Evolutionary conservation across 2,113 vertebrate species (phyloP), one percentile per base, ranked within the genome.

Genomic region (Sula dactylatra): DNA sequence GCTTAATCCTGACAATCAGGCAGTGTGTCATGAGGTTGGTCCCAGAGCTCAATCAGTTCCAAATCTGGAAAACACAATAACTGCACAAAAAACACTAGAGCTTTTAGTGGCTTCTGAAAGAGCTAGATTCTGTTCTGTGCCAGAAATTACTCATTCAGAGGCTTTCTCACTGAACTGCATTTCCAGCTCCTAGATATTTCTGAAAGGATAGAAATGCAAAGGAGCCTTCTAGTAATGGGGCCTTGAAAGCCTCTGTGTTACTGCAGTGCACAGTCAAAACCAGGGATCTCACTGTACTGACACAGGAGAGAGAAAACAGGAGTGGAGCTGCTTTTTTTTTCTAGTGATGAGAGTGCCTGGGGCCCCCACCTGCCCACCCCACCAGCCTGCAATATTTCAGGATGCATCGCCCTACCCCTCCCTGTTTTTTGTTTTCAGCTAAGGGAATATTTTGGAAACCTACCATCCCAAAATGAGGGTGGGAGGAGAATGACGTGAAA

Each of bases 81-180:
- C n/a, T 7, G 13, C 78, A 52, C 72, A 45, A 27, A 73, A 52
- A 32, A 54, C 19, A 8, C 44, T 14, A 9, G 44, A 77, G 78
- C 95, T 95, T 62, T 95, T 61, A 85, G 93, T 76, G 86, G 91
- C 90, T 88, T 97, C 88, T 94, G 84, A 96, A 95, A 96, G 90
- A 76, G 82, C 70, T 40, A 0, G 19, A 7, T 83, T 90, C 85
- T 74, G 29, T 55, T 83, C 76, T 18, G 90, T 96, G 92, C 93
- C 95, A 95, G 93, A 92, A 97, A 88, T 74, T 42, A 66, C 85
- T 86, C 92, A 86, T 95, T 96, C 94, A 92, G 82, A 58, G 62
- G 36, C 66, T 95, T 93, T 81, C 73, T 90, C 67, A 40, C 2
- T 90, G 88, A 86, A 12, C 82, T 44, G 54, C 11, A 0, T 80